These are phyloP conservation scores for Platerodrilus igneus DNA, from an alignment of 2,888 invertebrate genomes.

Conservation along the genomic window DNA sequence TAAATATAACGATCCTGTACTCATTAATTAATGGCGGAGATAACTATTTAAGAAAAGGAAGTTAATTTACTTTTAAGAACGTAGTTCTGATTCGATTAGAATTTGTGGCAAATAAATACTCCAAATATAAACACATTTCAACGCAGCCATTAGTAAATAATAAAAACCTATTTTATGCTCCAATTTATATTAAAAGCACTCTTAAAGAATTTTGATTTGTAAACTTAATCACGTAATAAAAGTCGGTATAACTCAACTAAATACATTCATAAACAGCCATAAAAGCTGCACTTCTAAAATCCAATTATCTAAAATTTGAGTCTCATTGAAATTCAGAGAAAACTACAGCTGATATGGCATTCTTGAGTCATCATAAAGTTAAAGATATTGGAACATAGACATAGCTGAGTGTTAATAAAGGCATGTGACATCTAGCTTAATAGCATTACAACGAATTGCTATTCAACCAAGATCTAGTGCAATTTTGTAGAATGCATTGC, in stretches of 20 bases:
- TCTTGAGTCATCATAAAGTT: conserved; percentile 47
- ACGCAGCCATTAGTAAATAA: too few relatives aligned
- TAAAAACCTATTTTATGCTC: too few relatives aligned
- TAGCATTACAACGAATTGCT: conserved; percentile 25
- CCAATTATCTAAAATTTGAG: conserved; percentile 42
- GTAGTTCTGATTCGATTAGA: too few relatives aligned
- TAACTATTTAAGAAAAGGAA: too few relatives aligned
- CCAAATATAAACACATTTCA: too few relatives aligned
- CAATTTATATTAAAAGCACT: conserved; percentile 8
- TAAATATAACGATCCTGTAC: too few relatives aligned
- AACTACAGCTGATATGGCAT: conserved; percentile 47
- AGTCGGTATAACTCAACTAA: conserved; percentile 34
- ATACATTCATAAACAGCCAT: conserved; percentile 39
- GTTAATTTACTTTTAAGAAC: too few relatives aligned
- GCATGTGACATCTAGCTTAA: conserved; percentile 30
- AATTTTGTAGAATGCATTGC: conserved; percentile 30
- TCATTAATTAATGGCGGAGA: too few relatives aligned
- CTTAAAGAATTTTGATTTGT: conserved; percentile 33
- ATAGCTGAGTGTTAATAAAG: conserved; percentile 41
- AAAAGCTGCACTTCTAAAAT: conserved; percentile 38
- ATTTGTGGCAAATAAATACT: too few relatives aligned
- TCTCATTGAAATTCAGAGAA: conserved; percentile 44
- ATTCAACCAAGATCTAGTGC: conserved; percentile 27
- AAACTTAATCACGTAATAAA: conserved; percentile 37
- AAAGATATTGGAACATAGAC: conserved; percentile 43